Evolutionary conservation across 1,140 invertebrate genomes (phyloP).

Genomic region (Alviniconcha marisindica): DNA sequence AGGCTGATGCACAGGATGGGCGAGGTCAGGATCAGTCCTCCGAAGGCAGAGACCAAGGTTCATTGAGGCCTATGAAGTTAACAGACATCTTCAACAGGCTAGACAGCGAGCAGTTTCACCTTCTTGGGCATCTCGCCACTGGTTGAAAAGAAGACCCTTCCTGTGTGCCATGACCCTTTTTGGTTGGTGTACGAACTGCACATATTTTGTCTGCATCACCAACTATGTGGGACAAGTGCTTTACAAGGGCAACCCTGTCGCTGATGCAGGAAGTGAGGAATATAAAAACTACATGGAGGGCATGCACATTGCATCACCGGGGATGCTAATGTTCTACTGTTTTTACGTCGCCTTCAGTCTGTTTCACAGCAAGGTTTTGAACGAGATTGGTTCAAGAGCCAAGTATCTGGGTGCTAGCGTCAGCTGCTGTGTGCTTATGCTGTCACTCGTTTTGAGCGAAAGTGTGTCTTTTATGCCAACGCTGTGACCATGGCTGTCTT

Average conservation of each 20-base stretch:
- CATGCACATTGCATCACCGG: background rate
- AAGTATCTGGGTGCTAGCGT: too few relatives aligned
- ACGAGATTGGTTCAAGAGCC: background rate
- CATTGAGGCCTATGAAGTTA: too few relatives aligned
- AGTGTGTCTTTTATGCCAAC: too few relatives aligned
- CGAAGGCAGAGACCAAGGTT: too few relatives aligned
- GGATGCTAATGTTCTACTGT: constrained; percentile 19
- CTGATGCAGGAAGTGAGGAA: background rate
- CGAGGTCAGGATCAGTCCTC: too few relatives aligned
- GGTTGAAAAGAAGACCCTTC: background rate
- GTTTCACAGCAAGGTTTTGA: constrained; percentile 13
- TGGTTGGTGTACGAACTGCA: background rate
- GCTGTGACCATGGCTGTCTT: too few relatives aligned
- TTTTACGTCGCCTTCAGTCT: background rate
- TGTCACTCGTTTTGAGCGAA: too few relatives aligned
- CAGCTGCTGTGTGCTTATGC: too few relatives aligned
- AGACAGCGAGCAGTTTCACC: too few relatives aligned
- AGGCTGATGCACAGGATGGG: too few relatives aligned
- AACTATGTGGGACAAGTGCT: constrained; percentile 24
- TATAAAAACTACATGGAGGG: background rate
- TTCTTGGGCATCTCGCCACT: too few relatives aligned
- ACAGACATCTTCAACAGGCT: too few relatives aligned
- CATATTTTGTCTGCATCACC: constrained; percentile 21
- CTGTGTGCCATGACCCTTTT: constrained; percentile 1
- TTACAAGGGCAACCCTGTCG: constrained; percentile 18